Base-by-base conservation (phyloP, 2,113 vertebrate genomes). In the Mormyrus lacerda region DNA sequence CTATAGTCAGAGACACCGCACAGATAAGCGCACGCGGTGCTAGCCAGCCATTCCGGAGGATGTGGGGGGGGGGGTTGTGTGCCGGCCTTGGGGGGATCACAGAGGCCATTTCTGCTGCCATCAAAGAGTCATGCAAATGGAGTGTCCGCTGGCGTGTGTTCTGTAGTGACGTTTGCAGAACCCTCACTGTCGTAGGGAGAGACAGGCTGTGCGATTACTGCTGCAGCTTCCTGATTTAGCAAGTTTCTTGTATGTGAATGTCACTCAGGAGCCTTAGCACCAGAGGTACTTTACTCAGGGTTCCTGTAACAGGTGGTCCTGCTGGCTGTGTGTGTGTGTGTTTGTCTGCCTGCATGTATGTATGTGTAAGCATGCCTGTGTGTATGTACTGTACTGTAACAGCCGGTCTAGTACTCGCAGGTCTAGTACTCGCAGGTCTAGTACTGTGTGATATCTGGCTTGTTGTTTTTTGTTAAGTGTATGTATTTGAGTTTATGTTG, bases 11-110 rank as follows among this genome's bases (percentile, higher is more conserved):
- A 5, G 76, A 84, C 58, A 27, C 44, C n/a, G 50, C 45, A 55
- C 87, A 88, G 87, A 48, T 45, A 61, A 90, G 87, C 89, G 87
- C 85, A 87, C 89, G 85, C 88, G 88, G 48, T 50, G 61, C n/a
- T 69, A 13, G 61, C 61, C 85, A 50, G 79, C 85, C 53, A 86
- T 89, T 88, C n/a, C 10, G 61, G n/a, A 2, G 58, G n/a, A n/a
- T n/a, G n/a, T n/a, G n/a, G 58, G 58, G 19, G 51, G 51, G n/a
- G 55, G 21, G 24, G 55, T n/a, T 61, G 21, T 61, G 55, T 6
- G 55, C 55, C 2, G 6, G 55, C 55, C 55, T 61, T 61, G 55
- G 24, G 24, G 44, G 24, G 24, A 61, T 69, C 61, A 31, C 61
- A 27, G 58, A 61, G n/a, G 8, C 3, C 0, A 3, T 65, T n/a